Evolutionary conservation across 2,888 invertebrate species (phyloP).

Genomic region (Frankliniella fusca): DNA sequence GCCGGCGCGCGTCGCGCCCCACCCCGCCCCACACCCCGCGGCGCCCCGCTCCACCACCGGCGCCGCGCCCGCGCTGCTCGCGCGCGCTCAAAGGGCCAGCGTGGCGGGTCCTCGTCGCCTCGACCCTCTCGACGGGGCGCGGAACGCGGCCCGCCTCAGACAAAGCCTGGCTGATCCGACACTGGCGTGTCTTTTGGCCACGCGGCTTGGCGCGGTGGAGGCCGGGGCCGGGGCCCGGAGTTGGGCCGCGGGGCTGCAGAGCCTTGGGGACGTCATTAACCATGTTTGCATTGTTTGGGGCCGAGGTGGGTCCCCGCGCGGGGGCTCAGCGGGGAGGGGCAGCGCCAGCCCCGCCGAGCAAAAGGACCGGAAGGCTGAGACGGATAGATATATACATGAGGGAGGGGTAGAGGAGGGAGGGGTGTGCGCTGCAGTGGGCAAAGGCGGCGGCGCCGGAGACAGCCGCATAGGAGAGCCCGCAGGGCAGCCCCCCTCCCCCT

Average conservation of each 20-base stretch:
- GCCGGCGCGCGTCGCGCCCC: too few relatives aligned
- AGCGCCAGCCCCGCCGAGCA: background rate
- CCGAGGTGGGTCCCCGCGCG: background rate
- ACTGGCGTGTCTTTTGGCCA: too few relatives aligned
- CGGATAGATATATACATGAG: slow-evolving; percentile 20
- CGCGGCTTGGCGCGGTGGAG: background rate
- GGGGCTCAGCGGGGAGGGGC: too few relatives aligned
- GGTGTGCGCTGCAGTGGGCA: slow-evolving; percentile 33
- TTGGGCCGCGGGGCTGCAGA: background rate
- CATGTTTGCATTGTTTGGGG: slow-evolving; percentile 3
- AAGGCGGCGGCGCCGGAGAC: slow-evolving; percentile 21
- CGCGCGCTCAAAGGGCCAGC: too few relatives aligned
- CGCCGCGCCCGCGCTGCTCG: background rate
- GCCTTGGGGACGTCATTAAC: background rate
- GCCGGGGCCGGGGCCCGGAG: background rate
- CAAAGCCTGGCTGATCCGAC: background rate
- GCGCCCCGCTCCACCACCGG: background rate
- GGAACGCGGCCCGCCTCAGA: background rate
- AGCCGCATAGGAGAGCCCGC: slow-evolving; percentile 30
- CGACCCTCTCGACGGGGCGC: too few relatives aligned
- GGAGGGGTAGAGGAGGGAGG: slow-evolving; percentile 13
- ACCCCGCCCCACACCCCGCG: background rate
- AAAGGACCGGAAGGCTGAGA: slow-evolving; percentile 22
- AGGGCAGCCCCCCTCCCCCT: slow-evolving; percentile 35
- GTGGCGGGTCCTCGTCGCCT: too few relatives aligned